Evolutionary conservation across 2,797 vertebrate species (phyloP).

Genomic region (Danio tinwini): DNA sequence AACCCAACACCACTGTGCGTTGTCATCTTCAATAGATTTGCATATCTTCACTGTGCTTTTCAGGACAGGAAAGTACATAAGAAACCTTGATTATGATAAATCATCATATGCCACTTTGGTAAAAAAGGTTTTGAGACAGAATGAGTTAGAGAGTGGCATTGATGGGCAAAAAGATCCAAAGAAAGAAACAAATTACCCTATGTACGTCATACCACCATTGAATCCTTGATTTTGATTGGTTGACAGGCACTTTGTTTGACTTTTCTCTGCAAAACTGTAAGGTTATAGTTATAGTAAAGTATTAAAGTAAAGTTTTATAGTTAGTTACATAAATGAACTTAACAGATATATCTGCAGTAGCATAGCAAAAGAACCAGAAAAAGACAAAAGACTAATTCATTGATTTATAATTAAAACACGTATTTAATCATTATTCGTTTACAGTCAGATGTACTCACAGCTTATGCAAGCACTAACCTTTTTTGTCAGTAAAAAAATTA

Average conservation of each 20-base stretch:
- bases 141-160: neutral
- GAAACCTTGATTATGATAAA: constrained; percentile 35
- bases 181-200: neutral
- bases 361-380: no score
- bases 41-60: constrained; percentile 31
- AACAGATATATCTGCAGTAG: no score
- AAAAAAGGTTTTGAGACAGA: neutral
- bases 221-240: constrained; percentile 4
- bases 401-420: no score
- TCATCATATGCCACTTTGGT: constrained; percentile 11
- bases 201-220: neutral
- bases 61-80: constrained; percentile 21
- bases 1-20: constrained; percentile 44
- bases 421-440: no score
- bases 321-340: neutral
- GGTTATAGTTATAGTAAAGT: neutral
- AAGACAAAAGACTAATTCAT: no score
- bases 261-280: neutral
- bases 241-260: neutral
- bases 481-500: no score
- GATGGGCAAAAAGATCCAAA: neutral
- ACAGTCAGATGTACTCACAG: no score
- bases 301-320: no score
- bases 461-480: no score
- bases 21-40: constrained; percentile 36